A percentile compares a stretch with the other conserved stretches of the same genome.
phyloP scores from a whole-genome alignment of 1,140 invertebrate genomes.

The Neodiprion fabricii region DNA sequence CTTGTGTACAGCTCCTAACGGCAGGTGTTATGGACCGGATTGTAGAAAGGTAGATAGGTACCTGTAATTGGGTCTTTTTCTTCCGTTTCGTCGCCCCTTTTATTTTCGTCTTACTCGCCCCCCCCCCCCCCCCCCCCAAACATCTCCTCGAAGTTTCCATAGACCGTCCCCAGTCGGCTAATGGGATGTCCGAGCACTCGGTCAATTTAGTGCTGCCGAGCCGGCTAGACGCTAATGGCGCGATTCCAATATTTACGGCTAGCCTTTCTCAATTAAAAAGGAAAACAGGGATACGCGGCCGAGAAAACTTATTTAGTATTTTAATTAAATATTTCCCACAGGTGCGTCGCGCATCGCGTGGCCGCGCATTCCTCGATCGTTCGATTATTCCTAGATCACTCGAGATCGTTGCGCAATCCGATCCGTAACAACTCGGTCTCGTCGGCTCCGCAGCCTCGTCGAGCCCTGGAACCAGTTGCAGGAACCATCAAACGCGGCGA shows the following conservation, averaged over 20 bases:
- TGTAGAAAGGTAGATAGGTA: not conserved
- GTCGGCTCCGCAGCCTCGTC: no score
- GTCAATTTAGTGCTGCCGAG: not conserved
- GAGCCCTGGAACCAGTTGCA: no score
- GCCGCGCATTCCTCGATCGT: no score
- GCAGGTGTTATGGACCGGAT: constrained; percentile 9
- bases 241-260: constrained; percentile 3
- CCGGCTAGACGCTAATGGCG: constrained; percentile 1
- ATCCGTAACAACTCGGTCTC: no score
- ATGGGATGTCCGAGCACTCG: not conserved
- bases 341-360: not conserved
- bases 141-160: not conserved
- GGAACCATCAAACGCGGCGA: no score
- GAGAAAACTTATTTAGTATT: not conserved
- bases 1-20: not conserved
- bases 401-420: no score
- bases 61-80: no score
- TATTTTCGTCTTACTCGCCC: not conserved
- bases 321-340: not conserved
- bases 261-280: constrained; percentile 12
- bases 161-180: not conserved
- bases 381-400: no score
- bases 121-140: no score
- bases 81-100: not conserved
- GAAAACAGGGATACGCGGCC: not conserved